These are phyloP conservation scores for Rhingia campestris DNA, from an alignment of 2,888 invertebrate genomes.

Conservation along the genomic window DNA sequence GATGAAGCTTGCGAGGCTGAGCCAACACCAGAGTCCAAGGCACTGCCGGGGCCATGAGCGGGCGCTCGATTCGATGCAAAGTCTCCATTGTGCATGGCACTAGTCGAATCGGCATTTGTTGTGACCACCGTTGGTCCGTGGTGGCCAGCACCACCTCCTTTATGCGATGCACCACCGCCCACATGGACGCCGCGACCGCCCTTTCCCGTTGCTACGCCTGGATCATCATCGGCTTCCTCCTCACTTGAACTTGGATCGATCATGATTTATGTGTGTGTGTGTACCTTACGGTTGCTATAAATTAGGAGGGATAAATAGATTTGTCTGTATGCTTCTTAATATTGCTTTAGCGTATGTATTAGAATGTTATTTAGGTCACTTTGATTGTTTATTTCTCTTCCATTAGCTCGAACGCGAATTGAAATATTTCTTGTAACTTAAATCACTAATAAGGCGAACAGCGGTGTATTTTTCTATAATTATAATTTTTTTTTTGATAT, in stretches of 20 bases:
- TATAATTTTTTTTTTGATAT: conserved; percentile 16
- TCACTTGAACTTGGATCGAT: conserved; percentile 98
- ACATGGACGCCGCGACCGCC: conserved; percentile 78
- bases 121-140: conserved; percentile 76
- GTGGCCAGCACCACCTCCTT: conserved; percentile 35
- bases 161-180: conserved; percentile 47
- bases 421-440: conserved; percentile 36
- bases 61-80: conserved; percentile 77
- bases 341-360: conserved; percentile 48
- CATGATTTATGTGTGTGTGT: conserved; percentile 85
- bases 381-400: conserved; percentile 8
- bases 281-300: not conserved
- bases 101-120: conserved; percentile 52
- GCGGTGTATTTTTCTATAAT: conserved; percentile 39
- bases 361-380: conserved; percentile 1
- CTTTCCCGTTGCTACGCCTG: conserved; percentile 84
- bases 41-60: conserved; percentile 79
- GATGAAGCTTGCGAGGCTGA: conserved; percentile 66
- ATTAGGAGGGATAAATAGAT: no score
- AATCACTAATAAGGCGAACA: conserved; percentile 69
- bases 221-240: conserved; percentile 96
- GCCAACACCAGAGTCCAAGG: conserved; percentile 77
- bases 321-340: conserved; percentile 23
- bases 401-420: not conserved
- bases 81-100: conserved; percentile 82